A percentile compares a stretch with the other conserved stretches of the same genome.
Conservation (phyloP, 1,140 invertebrate species). For the Aphelinus atriplicis region DNA sequence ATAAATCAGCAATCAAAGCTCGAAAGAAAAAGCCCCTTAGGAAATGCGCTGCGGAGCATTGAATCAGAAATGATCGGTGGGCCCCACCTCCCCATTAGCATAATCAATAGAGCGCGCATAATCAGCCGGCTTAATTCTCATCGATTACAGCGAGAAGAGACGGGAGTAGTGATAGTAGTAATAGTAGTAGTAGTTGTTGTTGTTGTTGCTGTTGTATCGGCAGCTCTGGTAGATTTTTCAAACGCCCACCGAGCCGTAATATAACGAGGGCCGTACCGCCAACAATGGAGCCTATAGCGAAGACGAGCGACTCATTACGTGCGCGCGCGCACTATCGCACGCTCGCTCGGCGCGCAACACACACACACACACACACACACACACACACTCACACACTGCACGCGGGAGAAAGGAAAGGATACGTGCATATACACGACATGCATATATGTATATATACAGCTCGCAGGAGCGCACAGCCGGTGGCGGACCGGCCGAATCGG, state of each 20-base stretch:
- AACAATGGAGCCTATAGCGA: not conserved
- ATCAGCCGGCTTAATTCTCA: constrained; percentile 1
- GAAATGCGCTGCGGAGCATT: no score
- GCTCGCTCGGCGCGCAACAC: not conserved
- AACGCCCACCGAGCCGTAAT: not conserved
- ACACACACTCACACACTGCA: no score
- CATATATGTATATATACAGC: no score
- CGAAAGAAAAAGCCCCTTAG: no score
- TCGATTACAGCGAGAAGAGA: not conserved
- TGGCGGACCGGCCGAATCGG: constrained; percentile 38
- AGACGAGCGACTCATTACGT: not conserved
- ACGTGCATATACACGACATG: no score
- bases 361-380: not conserved
- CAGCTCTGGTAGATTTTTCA: constrained; percentile 5
- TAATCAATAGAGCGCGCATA: not conserved
- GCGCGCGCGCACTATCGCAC: no score
- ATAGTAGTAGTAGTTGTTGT: no score
- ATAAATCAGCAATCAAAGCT: no score
- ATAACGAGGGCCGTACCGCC: not conserved
- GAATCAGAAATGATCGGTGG: no score
- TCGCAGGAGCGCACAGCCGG: not conserved
- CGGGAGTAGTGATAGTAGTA: no score
- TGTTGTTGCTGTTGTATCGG: not conserved
- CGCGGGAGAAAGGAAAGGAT: constrained; percentile 22
- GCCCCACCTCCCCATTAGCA: constrained; percentile 2